Conservation (phyloP, 1,140 invertebrate genomes). For the Ephestia elutella region DNA sequence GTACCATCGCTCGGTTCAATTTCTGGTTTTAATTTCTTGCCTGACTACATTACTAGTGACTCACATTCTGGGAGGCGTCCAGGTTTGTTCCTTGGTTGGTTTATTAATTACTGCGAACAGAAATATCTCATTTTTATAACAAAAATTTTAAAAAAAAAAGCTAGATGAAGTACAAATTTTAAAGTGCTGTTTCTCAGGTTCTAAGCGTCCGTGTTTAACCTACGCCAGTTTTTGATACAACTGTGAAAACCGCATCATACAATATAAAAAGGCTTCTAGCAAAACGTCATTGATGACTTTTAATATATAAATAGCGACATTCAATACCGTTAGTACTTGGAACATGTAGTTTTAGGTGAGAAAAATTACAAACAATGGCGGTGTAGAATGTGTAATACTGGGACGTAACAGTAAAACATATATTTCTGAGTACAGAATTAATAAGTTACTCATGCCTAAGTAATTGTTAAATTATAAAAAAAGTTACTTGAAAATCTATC, state of each 20-base stretch:
- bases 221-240: no score
- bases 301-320: background rate
- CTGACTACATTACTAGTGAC: background rate
- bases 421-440: background rate
- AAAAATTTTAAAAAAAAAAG: no score
- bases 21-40: background rate
- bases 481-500: no score
- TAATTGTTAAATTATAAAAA: no score
- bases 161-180: no score
- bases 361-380: background rate
- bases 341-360: background rate
- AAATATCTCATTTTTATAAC: no score
- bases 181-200: no score
- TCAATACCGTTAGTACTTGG: background rate
- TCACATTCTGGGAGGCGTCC: background rate
- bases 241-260: no score
- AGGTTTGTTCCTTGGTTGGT: background rate
- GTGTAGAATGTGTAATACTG: background rate
- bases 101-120: background rate
- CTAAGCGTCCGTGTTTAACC: no score
- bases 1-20: background rate
- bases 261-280: no score
- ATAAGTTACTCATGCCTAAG: no score
- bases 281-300: no score
- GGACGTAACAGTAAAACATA: background rate